Evolutionary conservation across 2,113 vertebrate species (phyloP).

Genomic region (Mormyrus iriodes): DNA sequence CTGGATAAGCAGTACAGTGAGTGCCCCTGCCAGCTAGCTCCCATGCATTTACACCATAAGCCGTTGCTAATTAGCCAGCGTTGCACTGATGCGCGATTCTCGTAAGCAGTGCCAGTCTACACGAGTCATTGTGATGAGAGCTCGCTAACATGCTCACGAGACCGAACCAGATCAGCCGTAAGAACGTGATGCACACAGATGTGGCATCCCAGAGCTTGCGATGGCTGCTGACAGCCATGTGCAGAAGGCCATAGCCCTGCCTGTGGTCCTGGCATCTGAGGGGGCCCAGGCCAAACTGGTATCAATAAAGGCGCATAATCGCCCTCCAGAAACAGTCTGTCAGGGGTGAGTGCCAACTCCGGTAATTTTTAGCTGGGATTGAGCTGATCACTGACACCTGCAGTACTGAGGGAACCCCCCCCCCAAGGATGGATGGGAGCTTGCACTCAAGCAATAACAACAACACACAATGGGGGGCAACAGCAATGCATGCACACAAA

Average conservation of each 20-base stretch:
- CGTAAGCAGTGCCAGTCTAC: background rate
- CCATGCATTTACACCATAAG: slow-evolving; percentile 41
- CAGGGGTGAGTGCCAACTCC: background rate
- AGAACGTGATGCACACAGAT: background rate
- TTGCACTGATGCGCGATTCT: slow-evolving; percentile 30
- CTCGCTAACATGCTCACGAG: background rate
- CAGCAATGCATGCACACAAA: background rate
- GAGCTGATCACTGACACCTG: background rate
- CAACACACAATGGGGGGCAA: background rate
- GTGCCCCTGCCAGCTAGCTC: slow-evolving; percentile 49
- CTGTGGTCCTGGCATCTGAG: background rate
- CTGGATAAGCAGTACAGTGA: slow-evolving; percentile 56
- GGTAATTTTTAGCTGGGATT: background rate
- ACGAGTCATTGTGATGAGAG: background rate
- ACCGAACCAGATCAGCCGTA: background rate
- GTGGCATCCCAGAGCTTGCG: background rate
- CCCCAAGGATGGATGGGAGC: background rate
- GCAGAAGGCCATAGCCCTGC: background rate
- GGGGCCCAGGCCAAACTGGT: background rate
- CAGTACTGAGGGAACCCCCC: background rate
- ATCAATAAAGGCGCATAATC: background rate
- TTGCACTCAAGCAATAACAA: background rate
- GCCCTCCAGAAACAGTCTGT: background rate
- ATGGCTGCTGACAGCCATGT: background rate
- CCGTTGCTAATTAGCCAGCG: slow-evolving; percentile 49